Conservation (phyloP, 1,140 invertebrate species). For the Brachionus asplanchnoidis region DNA sequence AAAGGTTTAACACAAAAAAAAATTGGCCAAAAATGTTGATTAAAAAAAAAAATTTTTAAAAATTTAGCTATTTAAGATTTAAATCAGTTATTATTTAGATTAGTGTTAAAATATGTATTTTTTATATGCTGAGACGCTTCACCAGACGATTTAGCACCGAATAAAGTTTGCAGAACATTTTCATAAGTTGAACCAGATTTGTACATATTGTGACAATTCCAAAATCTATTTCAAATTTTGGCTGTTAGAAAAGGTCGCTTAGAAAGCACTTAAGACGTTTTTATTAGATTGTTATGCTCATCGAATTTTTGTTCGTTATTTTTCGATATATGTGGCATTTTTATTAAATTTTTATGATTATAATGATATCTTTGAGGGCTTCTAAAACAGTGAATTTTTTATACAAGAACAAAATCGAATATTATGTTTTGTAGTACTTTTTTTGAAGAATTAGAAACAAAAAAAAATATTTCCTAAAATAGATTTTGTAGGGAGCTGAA, state of each 20-base stretch:
- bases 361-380: too few relatives aligned
- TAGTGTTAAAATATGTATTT: background rate
- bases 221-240: background rate
- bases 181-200: background rate
- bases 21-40: background rate
- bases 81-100: background rate
- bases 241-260: background rate
- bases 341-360: too few relatives aligned
- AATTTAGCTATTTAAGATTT: background rate
- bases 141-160: background rate
- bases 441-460: too few relatives aligned
- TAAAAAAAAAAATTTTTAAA: background rate
- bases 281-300: background rate
- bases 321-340: too few relatives aligned
- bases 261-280: background rate
- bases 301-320: background rate
- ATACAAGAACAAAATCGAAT: too few relatives aligned
- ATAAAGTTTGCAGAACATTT: background rate
- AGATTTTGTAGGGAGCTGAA: too few relatives aligned
- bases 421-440: too few relatives aligned
- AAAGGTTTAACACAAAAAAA: background rate
- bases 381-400: too few relatives aligned
- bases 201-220: background rate
- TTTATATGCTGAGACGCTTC: background rate
- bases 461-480: too few relatives aligned